Conservation (phyloP, 2,113 vertebrate genomes). For the Axis porcinus region DNA sequence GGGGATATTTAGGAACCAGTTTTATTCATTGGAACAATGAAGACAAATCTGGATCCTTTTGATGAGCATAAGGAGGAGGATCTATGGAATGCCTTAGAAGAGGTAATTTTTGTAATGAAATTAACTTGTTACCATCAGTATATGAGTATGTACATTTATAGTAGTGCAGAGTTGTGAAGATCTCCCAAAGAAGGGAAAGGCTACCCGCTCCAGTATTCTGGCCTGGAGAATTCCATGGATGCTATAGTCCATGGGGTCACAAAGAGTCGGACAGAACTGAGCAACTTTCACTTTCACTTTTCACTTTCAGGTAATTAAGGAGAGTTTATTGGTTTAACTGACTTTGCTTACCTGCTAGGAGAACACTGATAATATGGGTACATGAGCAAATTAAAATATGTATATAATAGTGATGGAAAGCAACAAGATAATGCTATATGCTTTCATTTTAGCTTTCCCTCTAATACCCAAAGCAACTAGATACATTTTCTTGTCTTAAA, state of each 20-base stretch:
- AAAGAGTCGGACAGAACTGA: neutral
- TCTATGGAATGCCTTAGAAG: conserved; percentile 91
- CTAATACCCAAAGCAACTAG: neutral
- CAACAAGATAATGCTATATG: neutral
- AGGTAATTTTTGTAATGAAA: conserved; percentile 82
- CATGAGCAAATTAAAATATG: neutral
- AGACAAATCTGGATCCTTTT: conserved; percentile 96
- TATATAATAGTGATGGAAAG: neutral
- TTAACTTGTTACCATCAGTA: neutral
- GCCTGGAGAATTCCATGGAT: neutral
- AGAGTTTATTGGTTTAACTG: neutral
- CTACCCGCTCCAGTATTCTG: neutral
- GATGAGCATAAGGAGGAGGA: conserved; percentile 89
- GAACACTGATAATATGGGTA: neutral
- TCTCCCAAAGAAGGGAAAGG: neutral
- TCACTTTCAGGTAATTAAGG: neutral
- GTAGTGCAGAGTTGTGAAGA: neutral
- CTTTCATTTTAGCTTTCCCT: neutral
- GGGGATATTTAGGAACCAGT: conserved; percentile 89
- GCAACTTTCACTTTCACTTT: neutral
- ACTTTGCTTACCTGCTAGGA: neutral
- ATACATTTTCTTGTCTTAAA: neutral
- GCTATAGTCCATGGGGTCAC: neutral
- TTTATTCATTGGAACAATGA: conserved; percentile 94
- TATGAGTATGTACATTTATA: neutral